Evolutionary conservation across 2,797 vertebrate species (phyloP).

Genomic region (Limosa lapponica): DNA sequence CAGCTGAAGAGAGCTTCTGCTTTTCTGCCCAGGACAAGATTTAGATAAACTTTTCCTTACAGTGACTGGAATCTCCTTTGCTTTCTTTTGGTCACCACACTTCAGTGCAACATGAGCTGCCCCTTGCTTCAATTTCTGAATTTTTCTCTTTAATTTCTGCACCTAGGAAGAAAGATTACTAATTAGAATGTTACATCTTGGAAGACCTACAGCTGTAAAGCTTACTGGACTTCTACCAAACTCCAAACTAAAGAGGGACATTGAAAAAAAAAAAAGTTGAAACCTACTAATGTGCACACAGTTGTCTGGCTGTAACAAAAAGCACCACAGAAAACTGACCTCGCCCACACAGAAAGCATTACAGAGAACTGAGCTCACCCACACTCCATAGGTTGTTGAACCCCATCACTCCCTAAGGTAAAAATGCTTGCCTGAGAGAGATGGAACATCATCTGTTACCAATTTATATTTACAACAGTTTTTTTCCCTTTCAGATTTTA

Average conservation of each 20-base stretch:
- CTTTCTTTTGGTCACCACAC: constrained; percentile 22
- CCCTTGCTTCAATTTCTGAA: constrained; percentile 63
- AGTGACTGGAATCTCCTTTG: constrained; percentile 57
- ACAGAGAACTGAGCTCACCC: not conserved
- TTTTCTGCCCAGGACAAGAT: constrained; percentile 70
- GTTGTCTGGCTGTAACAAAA: not conserved
- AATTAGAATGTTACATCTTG: not conserved
- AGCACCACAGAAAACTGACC: not conserved
- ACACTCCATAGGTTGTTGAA: not conserved
- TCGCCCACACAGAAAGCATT: not conserved
- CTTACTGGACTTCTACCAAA: not conserved
- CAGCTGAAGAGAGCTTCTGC: constrained; percentile 77
- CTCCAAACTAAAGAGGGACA: not conserved
- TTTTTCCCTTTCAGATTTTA: not conserved
- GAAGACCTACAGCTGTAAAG: not conserved
- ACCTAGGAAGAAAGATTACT: constrained; percentile 75
- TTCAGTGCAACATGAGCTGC: constrained; percentile 35
- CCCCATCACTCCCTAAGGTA: not conserved
- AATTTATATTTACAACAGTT: not conserved
- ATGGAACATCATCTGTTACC: not conserved
- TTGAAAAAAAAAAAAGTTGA: not conserved
- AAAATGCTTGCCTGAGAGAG: not conserved
- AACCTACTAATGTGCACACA: not conserved
- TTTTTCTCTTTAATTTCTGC: constrained; percentile 77
- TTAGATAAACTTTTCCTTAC: constrained; percentile 53